A percentile compares a stretch with the other conserved stretches of the same genome.
Conservation (phyloP, 2,888 invertebrate species). For the Ectobius pallidus region DNA sequence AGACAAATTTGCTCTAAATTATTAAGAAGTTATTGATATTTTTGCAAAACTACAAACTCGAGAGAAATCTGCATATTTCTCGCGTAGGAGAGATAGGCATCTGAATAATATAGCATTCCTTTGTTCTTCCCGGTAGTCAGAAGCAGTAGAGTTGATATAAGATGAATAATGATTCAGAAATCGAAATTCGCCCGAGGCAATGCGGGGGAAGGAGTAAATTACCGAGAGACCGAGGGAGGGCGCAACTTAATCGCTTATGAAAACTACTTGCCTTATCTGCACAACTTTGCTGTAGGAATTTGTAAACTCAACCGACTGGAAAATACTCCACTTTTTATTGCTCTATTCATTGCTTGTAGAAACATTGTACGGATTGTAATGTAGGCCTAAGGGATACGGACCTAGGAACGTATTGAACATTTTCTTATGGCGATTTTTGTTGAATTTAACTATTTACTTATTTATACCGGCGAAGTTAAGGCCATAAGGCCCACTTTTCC, state of each 20-base stretch:
- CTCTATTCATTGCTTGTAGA: no score
- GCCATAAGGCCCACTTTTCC: no score
- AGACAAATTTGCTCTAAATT: no score
- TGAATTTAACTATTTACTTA: no score
- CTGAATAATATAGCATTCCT: neutral
- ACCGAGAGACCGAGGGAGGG: neutral
- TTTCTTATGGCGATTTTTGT: no score
- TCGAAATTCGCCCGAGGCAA: neutral
- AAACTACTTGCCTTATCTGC: neutral
- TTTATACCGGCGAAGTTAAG: no score
- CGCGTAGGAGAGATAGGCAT: neutral
- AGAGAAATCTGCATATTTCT: no score
- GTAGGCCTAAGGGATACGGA: no score
- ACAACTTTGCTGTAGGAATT: neutral
- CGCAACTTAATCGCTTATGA: slow-evolving; percentile 1
- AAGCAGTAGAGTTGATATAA: neutral
- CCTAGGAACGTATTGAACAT: no score
- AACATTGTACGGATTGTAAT: no score
- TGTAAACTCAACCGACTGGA: neutral
- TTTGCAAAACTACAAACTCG: no score
- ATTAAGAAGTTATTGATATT: no score
- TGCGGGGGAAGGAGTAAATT: neutral
- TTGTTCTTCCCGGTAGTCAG: neutral
- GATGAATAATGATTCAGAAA: neutral
- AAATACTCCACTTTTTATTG: neutral